Evolutionary conservation across 2,113 vertebrate genomes (phyloP).

Genomic region (Seriola dumerili): DNA sequence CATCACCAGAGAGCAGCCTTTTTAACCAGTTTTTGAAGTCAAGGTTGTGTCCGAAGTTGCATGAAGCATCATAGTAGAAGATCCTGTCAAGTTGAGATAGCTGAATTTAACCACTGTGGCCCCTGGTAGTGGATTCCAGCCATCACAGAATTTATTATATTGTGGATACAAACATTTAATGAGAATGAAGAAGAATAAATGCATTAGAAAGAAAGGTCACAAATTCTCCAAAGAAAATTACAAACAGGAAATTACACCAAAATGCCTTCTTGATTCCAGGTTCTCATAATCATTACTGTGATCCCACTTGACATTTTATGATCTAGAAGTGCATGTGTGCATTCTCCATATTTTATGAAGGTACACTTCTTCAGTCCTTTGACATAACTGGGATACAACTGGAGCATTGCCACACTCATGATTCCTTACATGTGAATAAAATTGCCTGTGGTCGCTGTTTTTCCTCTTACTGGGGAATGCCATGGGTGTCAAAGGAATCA

Average conservation of each 20-base stretch:
- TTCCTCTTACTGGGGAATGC: conserved; percentile 51
- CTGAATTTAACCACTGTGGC: conserved; percentile 10
- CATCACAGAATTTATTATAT: background rate
- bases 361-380: background rate
- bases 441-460: conserved; percentile 20
- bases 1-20: background rate
- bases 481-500: conserved; percentile 72
- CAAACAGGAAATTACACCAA: background rate
- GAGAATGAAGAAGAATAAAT: background rate
- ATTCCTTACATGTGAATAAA: conserved; percentile 20
- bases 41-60: background rate
- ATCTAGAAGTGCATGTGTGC: background rate
- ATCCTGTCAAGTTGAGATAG: conserved; percentile 20
- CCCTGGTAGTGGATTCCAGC: background rate
- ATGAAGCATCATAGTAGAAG: conserved; percentile 23
- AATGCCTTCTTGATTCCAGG: background rate
- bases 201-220: background rate
- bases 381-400: conserved; percentile 17
- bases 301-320: background rate
- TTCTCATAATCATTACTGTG: background rate
- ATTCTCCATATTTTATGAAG: conserved; percentile 33
- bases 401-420: conserved; percentile 2
- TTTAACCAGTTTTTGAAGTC: conserved; percentile 4
- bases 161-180: background rate
- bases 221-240: background rate